phyloP scores from a whole-genome alignment of 2,888 invertebrate species.

The Acronicta aceris region DNA sequence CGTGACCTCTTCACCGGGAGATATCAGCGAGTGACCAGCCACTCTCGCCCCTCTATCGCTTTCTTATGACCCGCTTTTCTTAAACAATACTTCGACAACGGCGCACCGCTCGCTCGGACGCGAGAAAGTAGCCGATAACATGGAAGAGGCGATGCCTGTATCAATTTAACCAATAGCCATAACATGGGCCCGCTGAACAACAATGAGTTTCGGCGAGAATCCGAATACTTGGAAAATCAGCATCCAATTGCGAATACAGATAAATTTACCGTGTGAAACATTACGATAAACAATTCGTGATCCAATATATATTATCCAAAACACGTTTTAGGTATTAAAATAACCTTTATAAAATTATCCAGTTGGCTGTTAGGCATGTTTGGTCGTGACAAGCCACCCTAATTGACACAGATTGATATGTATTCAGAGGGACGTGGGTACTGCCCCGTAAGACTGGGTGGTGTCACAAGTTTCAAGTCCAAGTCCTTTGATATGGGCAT shows the following conservation, averaged over 20 bases:
- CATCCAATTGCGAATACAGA: constrained; percentile 60
- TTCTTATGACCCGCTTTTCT: constrained; percentile 89
- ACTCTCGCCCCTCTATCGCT: constrained; percentile 80
- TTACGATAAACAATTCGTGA: constrained; percentile 53
- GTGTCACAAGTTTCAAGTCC: constrained; percentile 32
- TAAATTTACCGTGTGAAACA: constrained; percentile 66
- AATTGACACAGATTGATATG: constrained; percentile 70
- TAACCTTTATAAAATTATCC: constrained; percentile 50
- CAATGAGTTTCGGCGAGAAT: constrained; percentile 54
- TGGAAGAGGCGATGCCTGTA: constrained; percentile 69
- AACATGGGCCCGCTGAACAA: constrained; percentile 55
- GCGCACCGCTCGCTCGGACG: constrained; percentile 70
- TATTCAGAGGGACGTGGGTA: constrained; percentile 61
- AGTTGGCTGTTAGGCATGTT: constrained; percentile 27
- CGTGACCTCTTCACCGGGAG: constrained; percentile 86
- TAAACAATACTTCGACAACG: constrained; percentile 86
- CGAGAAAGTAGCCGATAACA: constrained; percentile 86
- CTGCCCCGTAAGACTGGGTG: constrained; percentile 56
- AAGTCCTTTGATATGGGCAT: constrained; percentile 42
- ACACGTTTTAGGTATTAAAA: constrained; percentile 39
- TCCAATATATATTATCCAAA: constrained; percentile 52
- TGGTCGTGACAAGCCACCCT: constrained; percentile 55
- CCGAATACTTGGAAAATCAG: constrained; percentile 65
- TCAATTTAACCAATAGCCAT: constrained; percentile 67
- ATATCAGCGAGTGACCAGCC: constrained; percentile 82